These are phyloP conservation scores for Drosophila insularis DNA, from an alignment of 1,140 invertebrate species.

Conservation along the genomic window DNA sequence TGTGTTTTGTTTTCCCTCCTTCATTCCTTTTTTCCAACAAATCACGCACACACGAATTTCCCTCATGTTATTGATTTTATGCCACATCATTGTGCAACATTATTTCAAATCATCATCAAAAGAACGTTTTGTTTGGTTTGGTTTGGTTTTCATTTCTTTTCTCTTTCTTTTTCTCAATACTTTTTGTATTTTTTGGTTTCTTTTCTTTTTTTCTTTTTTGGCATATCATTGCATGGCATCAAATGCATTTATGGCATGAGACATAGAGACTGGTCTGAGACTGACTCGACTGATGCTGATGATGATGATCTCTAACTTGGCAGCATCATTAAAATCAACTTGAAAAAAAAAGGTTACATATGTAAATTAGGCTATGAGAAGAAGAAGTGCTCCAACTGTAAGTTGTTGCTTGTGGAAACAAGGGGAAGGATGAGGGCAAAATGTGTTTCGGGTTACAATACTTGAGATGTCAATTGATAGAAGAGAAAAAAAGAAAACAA, in stretches of 20 bases:
- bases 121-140: constrained; percentile 38
- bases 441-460: constrained; percentile 22
- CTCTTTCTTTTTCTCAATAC: not conserved
- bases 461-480: constrained; percentile 56
- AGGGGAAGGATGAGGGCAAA: not conserved
- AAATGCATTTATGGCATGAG: constrained; percentile 41
- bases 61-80: constrained; percentile 62
- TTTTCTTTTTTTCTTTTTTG: too few species aligned
- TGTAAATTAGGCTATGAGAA: constrained; percentile 63
- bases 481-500: not conserved
- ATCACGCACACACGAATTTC: constrained; percentile 61
- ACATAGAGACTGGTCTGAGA: not conserved
- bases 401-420: too few species aligned
- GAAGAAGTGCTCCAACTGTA: constrained; percentile 10
- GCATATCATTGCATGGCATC: constrained; percentile 55
- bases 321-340: constrained; percentile 64
- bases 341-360: constrained; percentile 41
- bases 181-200: too few species aligned
- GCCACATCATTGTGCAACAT: constrained; percentile 69
- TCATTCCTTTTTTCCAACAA: constrained; percentile 31
- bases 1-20: constrained; percentile 1
- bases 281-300: constrained; percentile 4
- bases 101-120: constrained; percentile 67
- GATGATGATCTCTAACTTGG: constrained; percentile 34
- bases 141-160: constrained; percentile 13